phyloP scores from a whole-genome alignment of 2,797 vertebrate genomes.

The Myotis myotis region DNA sequence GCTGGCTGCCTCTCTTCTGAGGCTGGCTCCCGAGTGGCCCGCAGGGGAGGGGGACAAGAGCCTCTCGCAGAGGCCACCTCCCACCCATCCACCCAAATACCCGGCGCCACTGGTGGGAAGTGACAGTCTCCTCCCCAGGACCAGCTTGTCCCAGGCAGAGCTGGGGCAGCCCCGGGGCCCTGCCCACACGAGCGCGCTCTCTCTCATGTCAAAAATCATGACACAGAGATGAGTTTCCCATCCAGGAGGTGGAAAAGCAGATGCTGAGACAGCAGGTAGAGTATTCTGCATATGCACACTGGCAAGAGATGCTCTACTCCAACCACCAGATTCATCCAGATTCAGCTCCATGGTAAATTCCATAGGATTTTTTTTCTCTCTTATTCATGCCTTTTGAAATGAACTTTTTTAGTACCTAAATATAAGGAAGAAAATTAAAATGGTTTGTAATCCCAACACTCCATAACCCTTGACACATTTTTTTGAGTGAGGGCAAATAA shows the following conservation, averaged over 20 bases:
- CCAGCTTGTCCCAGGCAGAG: background rate
- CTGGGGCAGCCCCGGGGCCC: background rate
- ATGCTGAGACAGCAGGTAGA: background rate
- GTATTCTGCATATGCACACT: fast-evolving
- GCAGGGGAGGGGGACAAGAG: background rate
- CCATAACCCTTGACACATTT: background rate
- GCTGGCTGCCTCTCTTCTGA: background rate
- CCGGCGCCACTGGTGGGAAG: background rate
- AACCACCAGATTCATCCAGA: fast-evolving
- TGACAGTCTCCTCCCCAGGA: background rate
- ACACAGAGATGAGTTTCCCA: background rate
- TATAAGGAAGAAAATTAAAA: background rate
- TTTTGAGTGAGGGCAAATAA: background rate
- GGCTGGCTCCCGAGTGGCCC: background rate
- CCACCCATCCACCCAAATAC: background rate
- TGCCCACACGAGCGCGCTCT: background rate
- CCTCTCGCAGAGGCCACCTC: background rate
- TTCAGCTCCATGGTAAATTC: background rate
- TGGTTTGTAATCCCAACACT: background rate
- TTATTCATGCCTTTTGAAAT: background rate
- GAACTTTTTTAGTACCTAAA: background rate
- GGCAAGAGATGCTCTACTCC: background rate
- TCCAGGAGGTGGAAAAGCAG: background rate
- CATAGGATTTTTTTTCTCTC: background rate
- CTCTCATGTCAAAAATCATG: background rate